Percentiles rank a stretch among this genome's conserved stretches.
Conservation (phyloP, 2,888 invertebrate species). For the Agelastica alni region DNA sequence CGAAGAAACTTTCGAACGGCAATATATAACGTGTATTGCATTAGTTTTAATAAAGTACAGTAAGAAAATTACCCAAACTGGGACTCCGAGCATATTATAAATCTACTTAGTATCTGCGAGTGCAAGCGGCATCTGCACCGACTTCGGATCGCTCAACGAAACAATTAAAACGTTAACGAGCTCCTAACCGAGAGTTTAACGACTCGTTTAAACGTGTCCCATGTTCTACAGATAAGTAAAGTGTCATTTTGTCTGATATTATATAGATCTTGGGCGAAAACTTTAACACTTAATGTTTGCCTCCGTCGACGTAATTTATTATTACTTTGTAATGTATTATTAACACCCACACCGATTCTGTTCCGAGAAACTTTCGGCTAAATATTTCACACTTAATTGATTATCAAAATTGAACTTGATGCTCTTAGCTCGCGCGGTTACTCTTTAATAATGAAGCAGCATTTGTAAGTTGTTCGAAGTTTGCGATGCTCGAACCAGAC, state of each 20-base stretch:
- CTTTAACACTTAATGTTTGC: slow-evolving; percentile 30
- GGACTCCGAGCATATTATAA: slow-evolving; percentile 40
- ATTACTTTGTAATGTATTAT: slow-evolving; percentile 24
- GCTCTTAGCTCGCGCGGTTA: slow-evolving; percentile 6
- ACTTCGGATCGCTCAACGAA: slow-evolving; percentile 51
- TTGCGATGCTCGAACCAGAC: not conserved
- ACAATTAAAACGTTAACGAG: slow-evolving; percentile 55
- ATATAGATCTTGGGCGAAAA: slow-evolving; percentile 30
- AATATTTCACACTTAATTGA: slow-evolving; percentile 20
- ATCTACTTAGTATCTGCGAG: slow-evolving; percentile 44
- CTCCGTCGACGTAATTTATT: slow-evolving; percentile 20
- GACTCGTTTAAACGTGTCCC: slow-evolving; percentile 50
- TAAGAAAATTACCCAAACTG: slow-evolving; percentile 45
- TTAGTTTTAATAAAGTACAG: slow-evolving; percentile 37
- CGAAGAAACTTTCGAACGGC: slow-evolving; percentile 26
- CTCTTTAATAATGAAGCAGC: slow-evolving; percentile 16
- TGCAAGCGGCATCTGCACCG: slow-evolving; percentile 46
- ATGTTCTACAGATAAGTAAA: slow-evolving; percentile 30
- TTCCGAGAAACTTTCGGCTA: slow-evolving; percentile 12
- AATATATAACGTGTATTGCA: slow-evolving; percentile 39
- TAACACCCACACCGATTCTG: slow-evolving; percentile 19
- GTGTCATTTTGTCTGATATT: slow-evolving; percentile 29
- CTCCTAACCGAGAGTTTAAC: slow-evolving; percentile 53
- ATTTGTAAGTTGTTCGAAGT: slow-evolving; percentile 13
- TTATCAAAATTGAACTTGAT: slow-evolving; percentile 22